phyloP scores from a whole-genome alignment of 2,888 invertebrate species.

The Lithophane semibrunnea region DNA sequence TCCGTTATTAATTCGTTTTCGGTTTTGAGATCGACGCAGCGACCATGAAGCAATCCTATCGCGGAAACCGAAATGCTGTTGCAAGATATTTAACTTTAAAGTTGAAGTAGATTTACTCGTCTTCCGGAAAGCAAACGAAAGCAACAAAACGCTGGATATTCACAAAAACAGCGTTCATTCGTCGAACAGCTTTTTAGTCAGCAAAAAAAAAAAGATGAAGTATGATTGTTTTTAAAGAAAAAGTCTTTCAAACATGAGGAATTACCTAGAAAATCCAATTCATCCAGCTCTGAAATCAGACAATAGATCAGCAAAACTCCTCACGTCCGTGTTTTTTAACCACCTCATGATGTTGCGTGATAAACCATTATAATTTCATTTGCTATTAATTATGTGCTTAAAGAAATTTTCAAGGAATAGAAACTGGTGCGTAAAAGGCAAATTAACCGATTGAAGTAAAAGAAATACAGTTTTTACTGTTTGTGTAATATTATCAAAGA shows the following conservation, averaged over 20 bases:
- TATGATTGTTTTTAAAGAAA: constrained; percentile 21
- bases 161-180: constrained; percentile 18
- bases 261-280: constrained; percentile 44
- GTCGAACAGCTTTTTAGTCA: constrained; percentile 4
- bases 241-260: constrained; percentile 15
- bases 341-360: constrained; percentile 53
- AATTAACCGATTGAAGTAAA: constrained; percentile 38
- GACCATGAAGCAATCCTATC: constrained; percentile 7
- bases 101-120: constrained; percentile 4
- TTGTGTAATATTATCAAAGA: constrained; percentile 1
- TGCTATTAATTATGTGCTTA: constrained; percentile 51
- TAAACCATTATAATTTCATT: constrained; percentile 55
- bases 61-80: constrained; percentile 3
- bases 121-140: constrained; percentile 7
- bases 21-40: constrained; percentile 1
- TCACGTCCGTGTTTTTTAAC: constrained; percentile 55
- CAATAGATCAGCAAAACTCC: constrained; percentile 44
- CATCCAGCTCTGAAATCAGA: constrained; percentile 39
- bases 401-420: constrained; percentile 55
- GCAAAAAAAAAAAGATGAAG: constrained; percentile 21
- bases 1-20: constrained; percentile 14
- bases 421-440: constrained; percentile 53
- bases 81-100: constrained; percentile 16
- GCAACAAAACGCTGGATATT: constrained; percentile 2
- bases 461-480: constrained; percentile 19